Evolutionary conservation across 2,797 vertebrate genomes (phyloP), one percentile per base, ranked within the genome.

Genomic region (Galaxias olidus): DNA sequence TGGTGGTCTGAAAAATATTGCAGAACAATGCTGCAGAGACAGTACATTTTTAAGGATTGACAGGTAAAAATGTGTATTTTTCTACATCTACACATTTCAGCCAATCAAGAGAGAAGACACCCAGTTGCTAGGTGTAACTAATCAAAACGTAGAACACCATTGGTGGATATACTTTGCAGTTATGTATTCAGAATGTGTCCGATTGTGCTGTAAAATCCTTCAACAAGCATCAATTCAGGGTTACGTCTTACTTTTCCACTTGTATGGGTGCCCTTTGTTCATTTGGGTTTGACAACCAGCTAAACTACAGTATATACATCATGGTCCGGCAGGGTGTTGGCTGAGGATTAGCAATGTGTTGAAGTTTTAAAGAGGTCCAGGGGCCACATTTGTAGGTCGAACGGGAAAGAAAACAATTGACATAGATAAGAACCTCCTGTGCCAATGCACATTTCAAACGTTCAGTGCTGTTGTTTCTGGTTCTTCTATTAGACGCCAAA

Each of bases 401-500:
- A 85, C 81, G 79, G 78, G 87, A 91, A 90, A 67, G 62, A 86
- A 87, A 82, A 84, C 78, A 83, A 66, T 80, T 86, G 86, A 81
- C 82, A 89, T 77, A 84, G 80, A 80, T 72, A 76, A 7, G 84
- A 82, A 87, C 68, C 84, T 84, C 88, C 85, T 84, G 14, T 15
- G 13, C 64, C 59, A 54, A 5, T 13, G 7, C 11, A 30, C 53
- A 55, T 40, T 55, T 19, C 20, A 13, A 55, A 1, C 20, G 30
- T 14, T 55, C 12, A 41, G 18, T 41, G 40, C 13, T 13, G 11
- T 30, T 30, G 11, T 3, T 30, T 30, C 6, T 30, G 30, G 30
- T 30, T 30, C 30, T 30, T 30, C 30, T 30, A 6, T 30, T 30
- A 6, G 6, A 6, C 2, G 6, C 30, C 30, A 30, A 30, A 18